A percentile compares a stretch with the other conserved stretches of the same genome.
Evolutionary conservation across 1,140 invertebrate genomes (phyloP).

Genomic region (Drosophila subpulchrella): DNA sequence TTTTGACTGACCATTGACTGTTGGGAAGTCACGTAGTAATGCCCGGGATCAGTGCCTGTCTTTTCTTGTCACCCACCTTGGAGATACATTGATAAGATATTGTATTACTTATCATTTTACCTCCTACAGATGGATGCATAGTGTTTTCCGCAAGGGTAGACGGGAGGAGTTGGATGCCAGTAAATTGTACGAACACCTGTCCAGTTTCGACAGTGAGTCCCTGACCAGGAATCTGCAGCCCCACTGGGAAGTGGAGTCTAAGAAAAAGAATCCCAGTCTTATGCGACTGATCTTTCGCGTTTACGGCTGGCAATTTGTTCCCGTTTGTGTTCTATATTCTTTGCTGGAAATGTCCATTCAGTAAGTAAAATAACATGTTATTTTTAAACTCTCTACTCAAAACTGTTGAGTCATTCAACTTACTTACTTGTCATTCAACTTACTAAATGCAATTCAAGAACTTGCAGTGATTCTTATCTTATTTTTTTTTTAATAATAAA

Average conservation of each 20-base stretch:
- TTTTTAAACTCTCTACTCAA: neutral
- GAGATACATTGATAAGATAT: slow-evolving; percentile 49
- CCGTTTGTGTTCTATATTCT: slow-evolving; percentile 66
- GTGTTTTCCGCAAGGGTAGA: slow-evolving; percentile 82
- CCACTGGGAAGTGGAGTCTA: slow-evolving; percentile 85
- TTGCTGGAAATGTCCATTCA: slow-evolving; percentile 65
- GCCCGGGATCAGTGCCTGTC: slow-evolving; percentile 24
- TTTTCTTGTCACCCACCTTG: slow-evolving; percentile 1
- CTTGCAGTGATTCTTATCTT: neutral
- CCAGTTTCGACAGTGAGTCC: slow-evolving; percentile 84
- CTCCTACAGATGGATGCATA: slow-evolving; percentile 76
- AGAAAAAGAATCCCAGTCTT: slow-evolving; percentile 84
- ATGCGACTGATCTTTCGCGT: slow-evolving; percentile 86
- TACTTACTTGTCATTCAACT: neutral
- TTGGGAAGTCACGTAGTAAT: slow-evolving; percentile 43
- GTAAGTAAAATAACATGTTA: slow-evolving; percentile 37
- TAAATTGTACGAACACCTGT: slow-evolving; percentile 84
- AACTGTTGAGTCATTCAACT: neutral
- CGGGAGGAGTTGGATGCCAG: slow-evolving; percentile 81
- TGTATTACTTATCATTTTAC: slow-evolving; percentile 20
- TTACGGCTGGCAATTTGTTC: slow-evolving; percentile 85
- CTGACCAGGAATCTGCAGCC: slow-evolving; percentile 85
- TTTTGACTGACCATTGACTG: slow-evolving; percentile 7
- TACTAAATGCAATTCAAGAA: neutral
- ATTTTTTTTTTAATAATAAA: neutral